Percentiles rank a stretch among this genome's conserved stretches.
phyloP scores from a whole-genome alignment of 92 coral and sea anemone genomes.

The Umimayanthus chanpuru region DNA sequence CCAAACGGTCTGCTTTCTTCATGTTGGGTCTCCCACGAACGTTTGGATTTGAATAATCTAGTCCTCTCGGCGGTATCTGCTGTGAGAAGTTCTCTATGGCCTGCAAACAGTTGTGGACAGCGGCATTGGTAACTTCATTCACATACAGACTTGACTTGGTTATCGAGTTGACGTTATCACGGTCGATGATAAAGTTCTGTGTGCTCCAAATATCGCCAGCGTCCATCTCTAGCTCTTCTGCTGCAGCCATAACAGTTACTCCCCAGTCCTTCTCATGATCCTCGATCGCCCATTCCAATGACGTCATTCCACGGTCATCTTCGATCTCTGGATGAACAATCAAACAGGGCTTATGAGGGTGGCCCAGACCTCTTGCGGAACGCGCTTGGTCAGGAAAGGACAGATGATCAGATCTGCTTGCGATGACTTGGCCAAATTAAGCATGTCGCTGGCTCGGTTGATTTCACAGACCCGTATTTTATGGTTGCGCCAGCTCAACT shows the following conservation, averaged over 20 bases:
- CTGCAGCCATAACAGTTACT: constrained; percentile 75
- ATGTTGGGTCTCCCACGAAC: too few relatives aligned
- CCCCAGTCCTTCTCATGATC: constrained; percentile 71
- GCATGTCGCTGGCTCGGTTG: constrained; percentile 59
- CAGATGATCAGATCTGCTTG: constrained; percentile 25
- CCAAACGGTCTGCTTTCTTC: too few relatives aligned
- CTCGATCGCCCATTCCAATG: constrained; percentile 81
- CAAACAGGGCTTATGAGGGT: constrained; percentile 68
- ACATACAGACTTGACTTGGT: too few relatives aligned
- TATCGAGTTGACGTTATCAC: constrained; percentile 68
- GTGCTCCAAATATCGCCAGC: constrained; percentile 85
- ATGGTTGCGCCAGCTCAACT: constrained; percentile 62
- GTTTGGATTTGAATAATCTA: too few relatives aligned
- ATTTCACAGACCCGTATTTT: constrained; percentile 63
- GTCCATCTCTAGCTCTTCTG: constrained; percentile 80
- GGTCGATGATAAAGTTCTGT: constrained; percentile 54
- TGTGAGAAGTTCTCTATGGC: too few relatives aligned
- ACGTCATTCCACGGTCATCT: constrained; percentile 77
- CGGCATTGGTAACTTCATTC: too few relatives aligned
- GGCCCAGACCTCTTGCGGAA: constrained; percentile 66
- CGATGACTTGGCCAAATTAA: constrained; percentile 23
- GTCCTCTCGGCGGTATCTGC: too few relatives aligned
- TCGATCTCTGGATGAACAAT: constrained; percentile 88
- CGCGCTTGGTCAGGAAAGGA: constrained; percentile 80
- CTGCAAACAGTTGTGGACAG: too few relatives aligned